Base-by-base conservation (phyloP, 2,888 invertebrate species). In the Petrophora chlorosata region DNA sequence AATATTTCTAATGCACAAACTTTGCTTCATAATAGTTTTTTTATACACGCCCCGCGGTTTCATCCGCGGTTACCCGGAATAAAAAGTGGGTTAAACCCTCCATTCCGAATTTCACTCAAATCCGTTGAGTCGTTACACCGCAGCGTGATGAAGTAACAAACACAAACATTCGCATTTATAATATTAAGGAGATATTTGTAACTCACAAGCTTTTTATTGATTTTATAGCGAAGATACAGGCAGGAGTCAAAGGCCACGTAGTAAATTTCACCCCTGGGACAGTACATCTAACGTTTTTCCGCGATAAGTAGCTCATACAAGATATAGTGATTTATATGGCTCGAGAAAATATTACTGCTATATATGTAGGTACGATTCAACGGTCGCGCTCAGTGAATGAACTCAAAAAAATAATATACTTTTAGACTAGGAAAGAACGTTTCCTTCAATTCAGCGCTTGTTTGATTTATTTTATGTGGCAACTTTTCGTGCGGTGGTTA, bases 291-390 rank as follows among this genome's bases (percentile, higher is more conserved):
- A 65, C 74, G 74, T 76, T 78, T 76, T 75, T 67, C 65, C 69
- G 71, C 73, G 80, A 84, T 83, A 83, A 84, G 83, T 83, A 83
- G 73, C 82, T 77, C 73, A 76, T 79, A 77, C 72, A 70, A 76
- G 82, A 81, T 81, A 79, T 76, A 78, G 77, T 82, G 84, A 84
- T 82, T 83, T 84, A 84, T 84, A 79, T 68, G 74, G 73, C 72
- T 63, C 61, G 65, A 74, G 73, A 78, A 81, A 78, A 77, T 79
- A 79, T 73, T 76, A 70, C 68, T 41, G 43, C 53, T 56, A 32
- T 25, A 34, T 36, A 48, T 42, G 19, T 48, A 32, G 12, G 14
- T 36, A 63, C 56, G 53, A 61, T 61, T 61, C 59, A 61, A 53
- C 61, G 58, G 61, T 59, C 58, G 59, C 53, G 46, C 50, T 53